Percentiles rank a stretch among this genome's conserved stretches.
Conservation (phyloP, 2,888 invertebrate genomes). For the Dilophus febrilis region DNA sequence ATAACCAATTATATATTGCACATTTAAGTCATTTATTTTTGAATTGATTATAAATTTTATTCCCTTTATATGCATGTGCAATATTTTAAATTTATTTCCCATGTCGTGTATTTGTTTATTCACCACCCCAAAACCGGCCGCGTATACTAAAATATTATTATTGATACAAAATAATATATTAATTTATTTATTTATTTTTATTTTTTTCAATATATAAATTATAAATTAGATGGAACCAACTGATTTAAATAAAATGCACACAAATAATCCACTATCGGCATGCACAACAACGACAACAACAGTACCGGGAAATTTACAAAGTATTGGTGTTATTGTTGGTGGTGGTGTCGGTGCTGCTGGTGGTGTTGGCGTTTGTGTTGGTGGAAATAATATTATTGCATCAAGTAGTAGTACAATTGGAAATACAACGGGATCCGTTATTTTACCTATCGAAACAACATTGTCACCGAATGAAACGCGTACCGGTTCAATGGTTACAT, state of each 20-base stretch:
- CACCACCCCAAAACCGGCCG: too few relatives aligned
- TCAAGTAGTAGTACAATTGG: slow-evolving; percentile 12
- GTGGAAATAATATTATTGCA: slow-evolving; percentile 17
- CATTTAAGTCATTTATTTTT: too few relatives aligned
- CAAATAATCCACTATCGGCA: slow-evolving; percentile 5
- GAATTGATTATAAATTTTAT: too few relatives aligned
- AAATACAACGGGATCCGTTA: slow-evolving; percentile 29
- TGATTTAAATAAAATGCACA: slow-evolving; percentile 6
- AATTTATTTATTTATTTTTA: too few relatives aligned
- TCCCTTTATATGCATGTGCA: too few relatives aligned
- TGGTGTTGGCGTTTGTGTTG: slow-evolving; percentile 2
- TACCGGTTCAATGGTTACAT: slow-evolving; percentile 41
- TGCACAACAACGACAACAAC: slow-evolving; percentile 5
- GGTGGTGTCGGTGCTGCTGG: slow-evolving; percentile 20
- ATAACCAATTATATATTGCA: too few relatives aligned
- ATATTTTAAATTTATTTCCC: too few relatives aligned
- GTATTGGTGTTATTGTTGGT: slow-evolving; percentile 1
- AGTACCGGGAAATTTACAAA: neutral
- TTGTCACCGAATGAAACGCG: slow-evolving; percentile 21
- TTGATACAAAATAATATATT: too few relatives aligned
- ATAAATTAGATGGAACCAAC: slow-evolving; percentile 11
- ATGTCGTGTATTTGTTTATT: too few relatives aligned
- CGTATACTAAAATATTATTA: too few relatives aligned
- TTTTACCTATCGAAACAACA: slow-evolving; percentile 12
- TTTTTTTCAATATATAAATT: too few relatives aligned